A percentile compares a stretch with the other conserved stretches of the same genome.
Evolutionary conservation across 2,113 vertebrate genomes (phyloP).

Genomic region (Bagarius yarrelli): DNA sequence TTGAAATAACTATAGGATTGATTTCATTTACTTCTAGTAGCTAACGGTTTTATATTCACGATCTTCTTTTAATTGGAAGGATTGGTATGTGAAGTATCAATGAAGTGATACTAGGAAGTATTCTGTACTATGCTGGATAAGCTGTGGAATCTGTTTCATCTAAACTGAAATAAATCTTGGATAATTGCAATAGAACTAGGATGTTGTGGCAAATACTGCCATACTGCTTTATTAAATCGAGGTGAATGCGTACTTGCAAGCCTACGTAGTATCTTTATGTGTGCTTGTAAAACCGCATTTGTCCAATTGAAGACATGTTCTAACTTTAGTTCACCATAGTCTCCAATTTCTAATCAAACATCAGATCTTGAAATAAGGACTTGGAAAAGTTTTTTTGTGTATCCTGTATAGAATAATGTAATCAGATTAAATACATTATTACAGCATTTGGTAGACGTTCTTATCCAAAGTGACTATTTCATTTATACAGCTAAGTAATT

Average conservation of each 20-base stretch:
- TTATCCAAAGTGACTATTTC: too few relatives aligned
- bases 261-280: slow-evolving; percentile 40
- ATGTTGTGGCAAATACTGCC: slow-evolving; percentile 66
- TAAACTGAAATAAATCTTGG: slow-evolving; percentile 75
- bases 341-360: slow-evolving; percentile 53
- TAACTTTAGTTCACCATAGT: too few relatives aligned
- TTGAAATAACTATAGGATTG: slow-evolving; percentile 33
- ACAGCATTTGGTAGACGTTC: too few relatives aligned
- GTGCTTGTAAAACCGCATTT: too few relatives aligned
- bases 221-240: slow-evolving; percentile 68
- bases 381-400: slow-evolving; percentile 14
- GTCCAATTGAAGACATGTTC: too few relatives aligned
- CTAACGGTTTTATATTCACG: slow-evolving; percentile 55
- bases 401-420: too few relatives aligned
- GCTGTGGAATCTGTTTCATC: slow-evolving; percentile 66
- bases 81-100: slow-evolving; percentile 52
- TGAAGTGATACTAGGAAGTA: slow-evolving; percentile 57
- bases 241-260: slow-evolving; percentile 62
- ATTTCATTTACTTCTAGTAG: slow-evolving; percentile 33
- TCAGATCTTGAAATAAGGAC: slow-evolving; percentile 54
- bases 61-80: slow-evolving; percentile 60
- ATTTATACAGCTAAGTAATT: too few relatives aligned
- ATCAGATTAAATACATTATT: too few relatives aligned
- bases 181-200: slow-evolving; percentile 70
- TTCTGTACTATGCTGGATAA: slow-evolving; percentile 65